Base-by-base conservation (phyloP, 2,888 invertebrate species). In the Buathra laborator region DNA sequence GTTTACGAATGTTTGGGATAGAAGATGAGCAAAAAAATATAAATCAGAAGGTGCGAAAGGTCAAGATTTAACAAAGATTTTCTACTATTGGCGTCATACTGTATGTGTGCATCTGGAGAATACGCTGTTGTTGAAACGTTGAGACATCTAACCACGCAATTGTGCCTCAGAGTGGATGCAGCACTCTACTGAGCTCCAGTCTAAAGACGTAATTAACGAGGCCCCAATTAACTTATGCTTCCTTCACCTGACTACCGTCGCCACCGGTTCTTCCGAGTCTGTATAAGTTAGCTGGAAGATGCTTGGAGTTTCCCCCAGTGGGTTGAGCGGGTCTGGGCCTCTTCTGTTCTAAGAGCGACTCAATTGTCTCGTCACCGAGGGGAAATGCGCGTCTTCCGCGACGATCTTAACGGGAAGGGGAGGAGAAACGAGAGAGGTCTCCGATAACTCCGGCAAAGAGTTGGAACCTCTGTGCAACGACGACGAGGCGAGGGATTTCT, bases 351-450 rank as follows among this genome's bases (percentile, higher is more conserved):
- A 48, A 56, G 77, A 85, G 78, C 84, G 75, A 82, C 64, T 82
- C 84, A 85, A 85, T 85, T 85, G 84, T 84, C 78, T 82, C 78
- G 77, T 85, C 84, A 79, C 75, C 78, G 84, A 79, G 70, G 77
- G 70, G 56, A 81, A 85, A 80, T 66, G 59, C 43, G 64, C 14
- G 53, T 71, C 71, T 76, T 79, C 48, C 66, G 59, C 24, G 76
- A 70, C 70, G 59, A 75, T 79, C 79, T 76, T 75, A 72, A 71
- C 46, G 24, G 37, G 37, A 9, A 9, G 9, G 37, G 9, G 37
- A 37, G 19, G 12, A 70, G 81, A 75, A 71, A 68, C 56, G 80
- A 70, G 64, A 59, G 56, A 37, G 68, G 70, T 75, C 75, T 67
- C n/a, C 68, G 75, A 81, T 81, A 75, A 75, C 68, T 59, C 56